Conservation (phyloP, 2,888 invertebrate genomes). For the Caenorhabditis panamensis region DNA sequence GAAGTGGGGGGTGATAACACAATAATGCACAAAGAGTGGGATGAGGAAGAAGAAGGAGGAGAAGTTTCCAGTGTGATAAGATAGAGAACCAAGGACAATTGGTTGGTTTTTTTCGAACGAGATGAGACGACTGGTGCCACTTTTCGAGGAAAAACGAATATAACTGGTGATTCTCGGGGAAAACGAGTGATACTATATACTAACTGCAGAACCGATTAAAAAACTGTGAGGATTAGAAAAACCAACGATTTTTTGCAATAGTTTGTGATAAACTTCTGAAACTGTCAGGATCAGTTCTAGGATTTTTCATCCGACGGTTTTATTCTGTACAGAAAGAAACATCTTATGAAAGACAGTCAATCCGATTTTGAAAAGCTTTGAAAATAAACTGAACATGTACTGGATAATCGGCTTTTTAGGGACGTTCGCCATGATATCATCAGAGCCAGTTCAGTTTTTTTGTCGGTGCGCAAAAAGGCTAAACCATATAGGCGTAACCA, state of each 20-base stretch:
- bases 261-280: too few species aligned
- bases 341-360: too few species aligned
- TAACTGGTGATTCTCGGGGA: not conserved
- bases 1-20: slow-evolving; percentile 9
- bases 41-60: not conserved
- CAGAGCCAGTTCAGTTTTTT: not conserved
- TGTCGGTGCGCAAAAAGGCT: not conserved
- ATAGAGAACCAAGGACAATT: slow-evolving; percentile 9
- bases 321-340: too few species aligned
- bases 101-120: slow-evolving; percentile 5
- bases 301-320: too few species aligned
- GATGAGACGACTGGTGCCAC: not conserved
- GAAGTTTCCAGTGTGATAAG: slow-evolving; percentile 1
- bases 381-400: not conserved
- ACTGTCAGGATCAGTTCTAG: too few species aligned
- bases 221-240: too few species aligned
- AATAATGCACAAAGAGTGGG: not conserved
- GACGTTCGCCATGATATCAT: not conserved
- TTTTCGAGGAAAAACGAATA: not conserved
- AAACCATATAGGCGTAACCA: not conserved
- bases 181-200: too few species aligned
- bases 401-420: not conserved
- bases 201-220: too few species aligned
- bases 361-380: not conserved
- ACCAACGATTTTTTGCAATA: too few species aligned